These are phyloP conservation scores for Equus quagga DNA, from an alignment of 2,113 vertebrate genomes.

Conservation along the genomic window DNA sequence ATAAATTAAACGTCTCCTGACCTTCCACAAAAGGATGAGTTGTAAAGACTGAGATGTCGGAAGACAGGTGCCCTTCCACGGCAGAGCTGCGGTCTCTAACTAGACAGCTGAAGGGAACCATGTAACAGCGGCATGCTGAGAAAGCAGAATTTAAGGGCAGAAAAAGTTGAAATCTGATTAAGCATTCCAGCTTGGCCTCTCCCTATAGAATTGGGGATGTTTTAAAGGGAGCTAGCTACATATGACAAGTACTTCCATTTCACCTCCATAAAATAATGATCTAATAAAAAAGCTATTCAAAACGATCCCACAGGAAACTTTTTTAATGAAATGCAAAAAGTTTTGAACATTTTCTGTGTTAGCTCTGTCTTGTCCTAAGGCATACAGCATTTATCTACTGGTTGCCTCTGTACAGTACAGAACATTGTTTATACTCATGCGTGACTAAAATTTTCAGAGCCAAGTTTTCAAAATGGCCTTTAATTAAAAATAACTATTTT, in stretches of 20 bases:
- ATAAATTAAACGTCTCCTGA: constrained; percentile 11
- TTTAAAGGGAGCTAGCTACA: background rate
- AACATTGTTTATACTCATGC: background rate
- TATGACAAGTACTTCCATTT: background rate
- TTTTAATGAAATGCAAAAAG: background rate
- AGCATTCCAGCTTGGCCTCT: background rate
- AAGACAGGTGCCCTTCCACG: background rate
- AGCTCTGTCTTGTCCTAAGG: background rate
- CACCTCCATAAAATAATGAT: background rate
- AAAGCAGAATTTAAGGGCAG: background rate
- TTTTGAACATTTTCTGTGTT: background rate
- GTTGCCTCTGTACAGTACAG: background rate
- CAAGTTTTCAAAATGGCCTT: constrained; percentile 45
- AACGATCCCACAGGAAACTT: background rate
- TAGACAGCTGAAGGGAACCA: background rate
- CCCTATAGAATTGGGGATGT: background rate
- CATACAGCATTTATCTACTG: background rate
- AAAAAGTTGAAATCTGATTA: background rate
- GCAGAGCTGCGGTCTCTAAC: background rate
- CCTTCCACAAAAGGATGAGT: background rate
- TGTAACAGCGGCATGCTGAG: background rate
- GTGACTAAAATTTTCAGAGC: constrained; percentile 10
- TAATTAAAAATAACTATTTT: background rate
- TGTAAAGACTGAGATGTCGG: background rate
- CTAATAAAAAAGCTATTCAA: background rate